A percentile compares a stretch with the other conserved stretches of the same genome.
Evolutionary conservation across 2,888 invertebrate species (phyloP).

Genomic region (Noctua janthina): DNA sequence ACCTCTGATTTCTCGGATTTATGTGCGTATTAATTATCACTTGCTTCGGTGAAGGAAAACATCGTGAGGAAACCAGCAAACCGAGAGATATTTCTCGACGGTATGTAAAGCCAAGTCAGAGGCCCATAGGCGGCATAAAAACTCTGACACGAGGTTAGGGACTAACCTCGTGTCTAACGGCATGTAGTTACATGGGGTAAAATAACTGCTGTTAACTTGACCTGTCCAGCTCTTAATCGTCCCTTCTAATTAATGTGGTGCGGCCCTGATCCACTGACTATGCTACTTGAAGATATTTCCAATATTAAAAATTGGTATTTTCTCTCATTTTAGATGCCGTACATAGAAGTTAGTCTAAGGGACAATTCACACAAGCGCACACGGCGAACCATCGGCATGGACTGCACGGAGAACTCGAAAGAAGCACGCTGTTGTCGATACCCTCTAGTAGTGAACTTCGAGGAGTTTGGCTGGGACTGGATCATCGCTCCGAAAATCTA

Average conservation of each 20-base stretch:
- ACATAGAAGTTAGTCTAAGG: constrained; percentile 88
- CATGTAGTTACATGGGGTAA: not conserved
- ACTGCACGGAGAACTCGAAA: constrained; percentile 95
- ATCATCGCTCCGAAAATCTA: constrained; percentile 98
- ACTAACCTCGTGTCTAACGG: too few species aligned
- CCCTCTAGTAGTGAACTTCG: constrained; percentile 98
- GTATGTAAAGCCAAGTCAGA: too few species aligned
- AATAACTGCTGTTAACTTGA: not conserved
- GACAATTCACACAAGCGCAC: constrained; percentile 91
- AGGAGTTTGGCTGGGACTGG: constrained; percentile 99
- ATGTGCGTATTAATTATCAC: too few species aligned
- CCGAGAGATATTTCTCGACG: too few species aligned
- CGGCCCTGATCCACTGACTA: not conserved
- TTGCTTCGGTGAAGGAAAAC: too few species aligned
- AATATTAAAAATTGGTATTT: not conserved
- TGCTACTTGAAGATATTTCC: not conserved
- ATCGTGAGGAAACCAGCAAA: too few species aligned
- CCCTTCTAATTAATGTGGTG: not conserved
- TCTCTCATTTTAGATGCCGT: constrained; percentile 86
- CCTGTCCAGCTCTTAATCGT: not conserved
- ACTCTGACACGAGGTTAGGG: too few species aligned
- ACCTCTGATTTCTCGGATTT: too few species aligned
- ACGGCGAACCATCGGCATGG: constrained; percentile 94
- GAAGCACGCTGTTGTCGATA: constrained; percentile 98
- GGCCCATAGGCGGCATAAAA: too few species aligned